A percentile compares a stretch with the other conserved stretches of the same genome.
Evolutionary conservation across 2,888 invertebrate species (phyloP).

Genomic region (Thelaira solivaga): DNA sequence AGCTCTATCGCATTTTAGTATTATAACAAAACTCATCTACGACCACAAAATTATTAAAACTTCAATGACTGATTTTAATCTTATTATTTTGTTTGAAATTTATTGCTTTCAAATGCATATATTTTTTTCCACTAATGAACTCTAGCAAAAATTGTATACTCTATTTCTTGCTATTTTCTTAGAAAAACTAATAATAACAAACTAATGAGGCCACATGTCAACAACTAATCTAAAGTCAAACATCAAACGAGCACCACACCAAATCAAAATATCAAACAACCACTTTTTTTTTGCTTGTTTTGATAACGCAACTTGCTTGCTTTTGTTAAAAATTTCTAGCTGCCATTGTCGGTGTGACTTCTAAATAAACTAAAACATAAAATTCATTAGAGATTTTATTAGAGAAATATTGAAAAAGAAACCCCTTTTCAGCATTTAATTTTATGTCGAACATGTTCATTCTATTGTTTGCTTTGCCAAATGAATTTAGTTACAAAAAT

Average conservation of each 20-base stretch:
- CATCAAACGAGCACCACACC: constrained; percentile 36
- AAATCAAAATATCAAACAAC: constrained; percentile 14
- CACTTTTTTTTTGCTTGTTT: neutral
- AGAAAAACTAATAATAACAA: constrained; percentile 51
- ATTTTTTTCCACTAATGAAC: constrained; percentile 18
- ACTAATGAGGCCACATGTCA: constrained; percentile 62
- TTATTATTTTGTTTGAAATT: constrained; percentile 53
- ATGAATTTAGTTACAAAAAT: constrained; percentile 14
- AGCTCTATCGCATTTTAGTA: no score
- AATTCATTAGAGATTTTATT: neutral
- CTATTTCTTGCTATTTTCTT: constrained; percentile 20
- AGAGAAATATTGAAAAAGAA: constrained; percentile 8
- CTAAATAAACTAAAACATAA: constrained; percentile 24
- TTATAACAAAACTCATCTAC: no score
- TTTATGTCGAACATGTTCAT: constrained; percentile 4
- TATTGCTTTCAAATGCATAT: constrained; percentile 48
- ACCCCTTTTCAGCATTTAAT: constrained; percentile 52
- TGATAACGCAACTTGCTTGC: neutral
- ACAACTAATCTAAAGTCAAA: constrained; percentile 57
- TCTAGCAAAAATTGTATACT: neutral
- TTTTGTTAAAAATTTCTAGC: constrained; percentile 23
- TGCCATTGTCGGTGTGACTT: constrained; percentile 34
- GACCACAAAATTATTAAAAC: no score
- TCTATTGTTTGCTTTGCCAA: neutral
- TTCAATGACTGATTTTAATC: no score